phyloP scores from a whole-genome alignment of 37 sponge, comb jelly and placozoan genomes.

The Ephydatia muelleri region DNA sequence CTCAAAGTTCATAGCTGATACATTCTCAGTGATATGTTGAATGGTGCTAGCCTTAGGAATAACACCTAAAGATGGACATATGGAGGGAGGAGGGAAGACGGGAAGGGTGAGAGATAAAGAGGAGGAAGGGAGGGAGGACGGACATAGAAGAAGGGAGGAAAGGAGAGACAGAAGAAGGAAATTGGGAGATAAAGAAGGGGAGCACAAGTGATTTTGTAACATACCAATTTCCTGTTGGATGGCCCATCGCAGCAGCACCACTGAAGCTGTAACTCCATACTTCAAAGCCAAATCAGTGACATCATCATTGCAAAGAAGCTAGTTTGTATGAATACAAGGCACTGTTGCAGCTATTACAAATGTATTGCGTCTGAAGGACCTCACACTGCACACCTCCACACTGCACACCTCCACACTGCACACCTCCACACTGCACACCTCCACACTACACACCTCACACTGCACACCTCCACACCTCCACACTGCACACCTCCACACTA shows the following conservation, averaged over 20 bases:
- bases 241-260: constrained; percentile 65
- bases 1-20: constrained; percentile 31
- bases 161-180: neutral
- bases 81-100: neutral
- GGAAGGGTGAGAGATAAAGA: neutral
- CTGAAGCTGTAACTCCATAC: constrained; percentile 54
- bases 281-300: constrained; percentile 17
- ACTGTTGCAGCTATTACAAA: no score
- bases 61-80: constrained; percentile 19
- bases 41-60: constrained; percentile 49
- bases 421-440: neutral
- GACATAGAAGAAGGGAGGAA: neutral
- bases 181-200: neutral
- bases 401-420: no score
- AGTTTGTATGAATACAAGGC: neutral
- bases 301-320: constrained; percentile 26
- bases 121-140: no score
- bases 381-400: no score
- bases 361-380: no score
- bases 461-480: neutral
- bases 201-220: neutral
- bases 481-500: no score
- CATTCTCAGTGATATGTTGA: constrained; percentile 24
- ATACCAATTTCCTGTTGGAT: constrained; percentile 65
- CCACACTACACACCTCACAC: neutral